phyloP scores from a whole-genome alignment of 2,797 vertebrate genomes.

The Crenichthys baileyi region DNA sequence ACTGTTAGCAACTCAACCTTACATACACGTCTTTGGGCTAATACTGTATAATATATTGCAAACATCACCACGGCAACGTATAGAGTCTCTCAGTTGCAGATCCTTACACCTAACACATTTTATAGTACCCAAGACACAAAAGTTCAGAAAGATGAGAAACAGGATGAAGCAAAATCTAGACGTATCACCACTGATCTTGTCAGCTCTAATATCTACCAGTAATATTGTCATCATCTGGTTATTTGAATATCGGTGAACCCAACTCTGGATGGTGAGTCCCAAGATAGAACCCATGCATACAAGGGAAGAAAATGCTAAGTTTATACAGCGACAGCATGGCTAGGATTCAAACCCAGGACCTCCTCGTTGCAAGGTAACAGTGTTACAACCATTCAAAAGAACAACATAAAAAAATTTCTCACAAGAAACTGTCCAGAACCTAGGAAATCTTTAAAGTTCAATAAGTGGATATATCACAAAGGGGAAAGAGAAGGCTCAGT shows the following conservation, averaged over 20 bases:
- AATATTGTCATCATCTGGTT: not conserved
- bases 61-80: not conserved
- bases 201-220: not conserved
- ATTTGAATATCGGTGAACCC: not conserved
- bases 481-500: too few relatives aligned
- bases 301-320: too few relatives aligned
- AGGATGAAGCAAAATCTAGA: too few relatives aligned
- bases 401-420: not conserved
- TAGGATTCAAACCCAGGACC: too few relatives aligned
- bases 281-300: not conserved
- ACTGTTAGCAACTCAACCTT: not conserved
- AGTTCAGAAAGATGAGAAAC: too few relatives aligned
- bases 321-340: too few relatives aligned
- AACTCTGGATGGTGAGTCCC: not conserved
- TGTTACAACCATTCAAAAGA: too few relatives aligned
- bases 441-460: too few relatives aligned
- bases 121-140: not conserved
- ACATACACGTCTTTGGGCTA: not conserved
- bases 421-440: too few relatives aligned
- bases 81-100: not conserved
- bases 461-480: too few relatives aligned
- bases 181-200: not conserved
- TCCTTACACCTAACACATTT: not conserved
- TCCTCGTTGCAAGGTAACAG: too few relatives aligned
- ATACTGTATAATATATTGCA: not conserved